Evolutionary conservation across 2,888 invertebrate species (phyloP).

Genomic region (Drosophila diplacantha): DNA sequence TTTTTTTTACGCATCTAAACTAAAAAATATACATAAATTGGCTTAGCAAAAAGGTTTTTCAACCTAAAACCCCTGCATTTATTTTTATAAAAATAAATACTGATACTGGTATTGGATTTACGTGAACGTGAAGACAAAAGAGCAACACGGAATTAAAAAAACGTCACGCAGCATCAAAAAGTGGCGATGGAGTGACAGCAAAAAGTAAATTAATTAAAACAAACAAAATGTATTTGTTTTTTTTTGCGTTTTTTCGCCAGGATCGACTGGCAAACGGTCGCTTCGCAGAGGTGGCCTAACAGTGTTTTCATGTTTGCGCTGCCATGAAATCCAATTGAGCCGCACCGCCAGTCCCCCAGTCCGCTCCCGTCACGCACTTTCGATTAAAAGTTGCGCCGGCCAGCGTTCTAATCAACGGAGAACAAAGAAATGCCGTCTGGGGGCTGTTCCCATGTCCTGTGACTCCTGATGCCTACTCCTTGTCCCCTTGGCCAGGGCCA

Average conservation of each 20-base stretch:
- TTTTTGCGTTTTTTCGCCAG: not conserved
- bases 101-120: not conserved
- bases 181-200: not conserved
- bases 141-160: not conserved
- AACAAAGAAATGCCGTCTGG: conserved; percentile 37
- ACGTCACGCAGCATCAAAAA: not conserved
- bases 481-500: conserved; percentile 9
- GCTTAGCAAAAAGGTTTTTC: not conserved
- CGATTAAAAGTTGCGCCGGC: conserved; percentile 62
- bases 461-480: conserved; percentile 11
- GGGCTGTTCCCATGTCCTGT: conserved; percentile 16
- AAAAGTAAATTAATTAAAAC: conserved; percentile 29
- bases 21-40: not conserved
- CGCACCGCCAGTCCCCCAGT: not conserved
- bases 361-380: conserved; percentile 56
- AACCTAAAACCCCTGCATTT: not conserved
- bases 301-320: conserved; percentile 23
- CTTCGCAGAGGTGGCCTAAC: not conserved
- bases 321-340: conserved; percentile 28
- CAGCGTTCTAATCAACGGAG: conserved; percentile 49
- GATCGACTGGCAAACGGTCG: conserved; percentile 5
- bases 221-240: conserved; percentile 6
- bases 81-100: not conserved
- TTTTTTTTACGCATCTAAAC: not conserved
- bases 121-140: not conserved